Evolutionary conservation across 2,113 vertebrate genomes (phyloP).

Genomic region (Sigmodon hispidus): DNA sequence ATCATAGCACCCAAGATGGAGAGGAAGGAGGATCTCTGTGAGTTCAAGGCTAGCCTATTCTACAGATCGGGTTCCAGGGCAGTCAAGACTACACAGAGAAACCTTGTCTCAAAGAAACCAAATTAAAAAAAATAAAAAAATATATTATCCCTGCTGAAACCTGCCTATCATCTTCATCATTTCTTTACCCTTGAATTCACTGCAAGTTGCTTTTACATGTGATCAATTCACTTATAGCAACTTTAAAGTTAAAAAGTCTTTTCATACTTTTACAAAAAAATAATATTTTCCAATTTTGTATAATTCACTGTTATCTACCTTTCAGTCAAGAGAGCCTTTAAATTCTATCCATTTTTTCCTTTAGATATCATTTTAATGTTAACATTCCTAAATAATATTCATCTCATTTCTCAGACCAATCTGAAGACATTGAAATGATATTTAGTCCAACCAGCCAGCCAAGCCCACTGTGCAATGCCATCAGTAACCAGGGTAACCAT

Average conservation of each 20-base stretch:
- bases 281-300: background rate
- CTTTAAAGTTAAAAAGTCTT: conserved; percentile 25
- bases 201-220: background rate
- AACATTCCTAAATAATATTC: background rate
- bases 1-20: background rate
- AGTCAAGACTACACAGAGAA: background rate
- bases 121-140: background rate
- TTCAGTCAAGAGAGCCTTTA: background rate
- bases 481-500: background rate
- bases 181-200: background rate
- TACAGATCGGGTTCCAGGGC: background rate
- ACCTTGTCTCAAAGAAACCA: background rate
- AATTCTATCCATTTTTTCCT: background rate
- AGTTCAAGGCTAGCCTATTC: background rate
- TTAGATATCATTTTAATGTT: background rate
- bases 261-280: background rate
- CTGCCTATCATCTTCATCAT: background rate
- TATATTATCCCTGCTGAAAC: background rate
- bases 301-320: background rate
- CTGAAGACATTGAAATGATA: background rate
- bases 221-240: background rate
- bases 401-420: background rate
- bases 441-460: conserved; percentile 18
- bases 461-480: background rate
- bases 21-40: background rate